These are phyloP conservation scores for Dinocampus coccinellae DNA, from an alignment of 2,888 invertebrate genomes.

Conservation along the genomic window DNA sequence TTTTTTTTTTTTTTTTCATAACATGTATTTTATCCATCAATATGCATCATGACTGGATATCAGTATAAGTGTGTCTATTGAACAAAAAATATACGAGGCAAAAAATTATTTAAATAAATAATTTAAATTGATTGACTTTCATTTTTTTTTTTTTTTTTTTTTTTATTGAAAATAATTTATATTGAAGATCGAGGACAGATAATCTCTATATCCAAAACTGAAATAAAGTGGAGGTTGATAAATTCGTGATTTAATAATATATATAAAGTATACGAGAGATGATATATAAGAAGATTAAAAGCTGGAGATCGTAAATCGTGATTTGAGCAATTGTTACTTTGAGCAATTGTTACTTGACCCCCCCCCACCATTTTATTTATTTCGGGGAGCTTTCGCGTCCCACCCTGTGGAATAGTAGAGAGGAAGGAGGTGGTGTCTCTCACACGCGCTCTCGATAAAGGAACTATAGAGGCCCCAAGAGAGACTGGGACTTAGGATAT, in stretches of 20 bases:
- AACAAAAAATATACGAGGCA: neutral
- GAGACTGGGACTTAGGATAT: slow-evolving; percentile 1
- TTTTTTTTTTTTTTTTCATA: neutral
- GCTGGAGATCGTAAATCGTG: neutral
- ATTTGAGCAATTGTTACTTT: neutral
- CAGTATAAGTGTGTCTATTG: neutral
- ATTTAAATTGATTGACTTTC: neutral
- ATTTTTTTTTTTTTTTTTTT: neutral
- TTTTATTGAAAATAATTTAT: neutral
- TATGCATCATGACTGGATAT: neutral
- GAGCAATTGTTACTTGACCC: neutral
- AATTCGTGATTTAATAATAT: neutral
- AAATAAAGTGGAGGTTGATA: neutral
- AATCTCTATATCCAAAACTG: neutral
- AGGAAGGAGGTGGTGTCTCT: neutral
- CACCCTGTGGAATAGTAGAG: neutral
- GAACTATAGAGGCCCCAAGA: neutral
- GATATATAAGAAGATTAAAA: neutral
- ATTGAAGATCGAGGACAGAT: slow-evolving; percentile 10
- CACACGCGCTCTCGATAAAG: slow-evolving; percentile 9
- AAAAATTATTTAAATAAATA: neutral
- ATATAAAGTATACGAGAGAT: neutral
- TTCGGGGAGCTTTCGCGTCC: slow-evolving; percentile 21
- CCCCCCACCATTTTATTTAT: no score
- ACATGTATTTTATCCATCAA: neutral